Base-by-base conservation (phyloP, 2,888 invertebrate species). In the Pterostichus madidus region DNA sequence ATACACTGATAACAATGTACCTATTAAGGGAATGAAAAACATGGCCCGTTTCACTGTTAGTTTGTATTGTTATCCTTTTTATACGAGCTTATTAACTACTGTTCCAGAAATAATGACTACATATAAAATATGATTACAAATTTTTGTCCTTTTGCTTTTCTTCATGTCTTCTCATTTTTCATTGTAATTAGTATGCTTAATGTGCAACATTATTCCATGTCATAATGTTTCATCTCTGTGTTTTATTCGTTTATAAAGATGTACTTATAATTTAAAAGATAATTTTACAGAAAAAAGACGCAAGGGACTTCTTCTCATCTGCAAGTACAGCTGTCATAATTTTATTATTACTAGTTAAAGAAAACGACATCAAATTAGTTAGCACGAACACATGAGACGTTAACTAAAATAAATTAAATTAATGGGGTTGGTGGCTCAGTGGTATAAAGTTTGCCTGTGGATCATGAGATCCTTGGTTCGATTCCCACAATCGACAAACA, bases 111-210 rank as follows among this genome's bases (percentile, higher is more conserved):
- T 77, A 56, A 77, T 56, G 77, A 56, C 77, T 77, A 13, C 56
- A 77, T 77, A 56, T 77, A 77, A 77, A 77, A 56, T 39, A 77
- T 56, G 35, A 77, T 77, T 77, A 77, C 77, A 56, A 77, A 77
- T 56, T 77, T 77, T 56, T 77, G 77, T 77, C 77, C 56, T 77
- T 77, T 77, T 77, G 17, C 44, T 53, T 59, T 56, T 77, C 77
- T 53, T 52, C 75, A 75, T 75, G 75, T 75, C 75, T 56, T 31
- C 15, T 8, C 56, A 77, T 77, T 77, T 77, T 53, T 77, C 77
- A 77, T 77, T 24, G 77, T 56, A 77, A 77, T 77, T 77, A 77
- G 77, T 56, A 77, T 56, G 59, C 77, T 77, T 77, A 77, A 53
- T 56, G 77, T 10, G 77, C 15, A 17, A 56, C 77, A 77, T 77